A percentile compares a stretch with the other conserved stretches of the same genome.
These are phyloP conservation scores for Oligia fasciuncula DNA, from an alignment of 2,888 invertebrate genomes.

Conservation along the genomic window DNA sequence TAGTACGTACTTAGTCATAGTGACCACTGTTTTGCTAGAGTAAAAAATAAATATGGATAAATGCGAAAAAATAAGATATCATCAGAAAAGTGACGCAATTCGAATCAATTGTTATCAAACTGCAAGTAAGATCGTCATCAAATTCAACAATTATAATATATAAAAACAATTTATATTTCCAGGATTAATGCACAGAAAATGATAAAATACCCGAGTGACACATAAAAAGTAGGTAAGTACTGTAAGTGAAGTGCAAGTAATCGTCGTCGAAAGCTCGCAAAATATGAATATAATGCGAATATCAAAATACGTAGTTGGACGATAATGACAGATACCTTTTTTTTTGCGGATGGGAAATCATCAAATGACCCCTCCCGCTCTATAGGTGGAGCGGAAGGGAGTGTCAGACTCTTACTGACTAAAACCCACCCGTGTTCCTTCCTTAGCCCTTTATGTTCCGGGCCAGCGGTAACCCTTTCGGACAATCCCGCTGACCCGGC, in stretches of 20 bases:
- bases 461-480: too few relatives aligned
- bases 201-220: neutral
- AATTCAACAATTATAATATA: neutral
- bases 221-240: neutral
- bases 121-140: neutral
- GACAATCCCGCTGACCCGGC: too few relatives aligned
- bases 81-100: neutral
- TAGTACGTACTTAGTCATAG: neutral
- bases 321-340: neutral
- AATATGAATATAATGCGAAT: neutral
- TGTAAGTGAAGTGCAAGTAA: neutral
- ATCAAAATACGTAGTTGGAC: conserved; percentile 1
- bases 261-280: neutral
- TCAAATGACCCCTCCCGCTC: too few relatives aligned
- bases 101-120: conserved; percentile 11
- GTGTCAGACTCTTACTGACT: too few relatives aligned
- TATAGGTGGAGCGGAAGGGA: too few relatives aligned
- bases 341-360: too few relatives aligned
- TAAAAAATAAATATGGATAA: conserved; percentile 19
- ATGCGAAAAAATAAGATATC: conserved; percentile 22
- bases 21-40: neutral
- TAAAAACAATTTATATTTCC: neutral
- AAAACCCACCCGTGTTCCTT: too few relatives aligned
- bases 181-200: neutral
- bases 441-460: too few relatives aligned